These are phyloP conservation scores for Eupithecia inturbata DNA, from an alignment of 2,888 invertebrate species.

Conservation along the genomic window DNA sequence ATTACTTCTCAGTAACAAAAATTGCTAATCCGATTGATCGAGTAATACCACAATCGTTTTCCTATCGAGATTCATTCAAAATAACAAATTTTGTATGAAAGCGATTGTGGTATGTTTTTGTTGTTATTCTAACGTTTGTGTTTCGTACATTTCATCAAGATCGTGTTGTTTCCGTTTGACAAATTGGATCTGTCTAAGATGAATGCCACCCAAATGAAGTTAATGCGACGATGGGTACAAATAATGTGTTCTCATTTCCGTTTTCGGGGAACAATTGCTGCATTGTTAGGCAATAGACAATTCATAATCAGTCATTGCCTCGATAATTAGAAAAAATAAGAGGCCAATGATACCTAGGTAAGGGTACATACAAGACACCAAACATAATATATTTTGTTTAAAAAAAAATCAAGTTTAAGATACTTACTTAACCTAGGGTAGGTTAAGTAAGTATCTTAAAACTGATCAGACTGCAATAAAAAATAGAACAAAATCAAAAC, in stretches of 20 bases:
- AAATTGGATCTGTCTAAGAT: conserved; percentile 45
- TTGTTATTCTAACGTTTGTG: background rate
- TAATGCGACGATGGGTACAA: conserved; percentile 57
- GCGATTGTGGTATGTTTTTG: background rate
- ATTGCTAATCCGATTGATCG: background rate
- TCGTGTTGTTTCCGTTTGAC: conserved; percentile 33
- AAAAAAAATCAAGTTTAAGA: no score
- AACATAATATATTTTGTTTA: background rate
- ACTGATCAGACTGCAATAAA: background rate
- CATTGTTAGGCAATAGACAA: conserved; percentile 57
- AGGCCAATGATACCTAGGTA: conserved; percentile 31
- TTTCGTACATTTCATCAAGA: conserved; percentile 26
- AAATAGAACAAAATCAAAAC: background rate
- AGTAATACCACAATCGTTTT: background rate
- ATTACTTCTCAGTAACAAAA: no score
- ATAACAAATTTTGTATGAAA: no score
- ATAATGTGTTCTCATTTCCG: conserved; percentile 54
- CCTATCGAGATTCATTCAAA: background rate
- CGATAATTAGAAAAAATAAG: conserved; percentile 57
- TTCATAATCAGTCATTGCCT: conserved; percentile 59
- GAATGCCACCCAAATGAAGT: conserved; percentile 50
- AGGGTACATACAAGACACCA: background rate
- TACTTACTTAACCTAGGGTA: no score
- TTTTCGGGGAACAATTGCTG: conserved; percentile 60
- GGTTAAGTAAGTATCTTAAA: no score